Percentiles rank a stretch among this genome's conserved stretches.
phyloP scores from a whole-genome alignment of 2,888 invertebrate species.

The Salpingus planirostris region DNA sequence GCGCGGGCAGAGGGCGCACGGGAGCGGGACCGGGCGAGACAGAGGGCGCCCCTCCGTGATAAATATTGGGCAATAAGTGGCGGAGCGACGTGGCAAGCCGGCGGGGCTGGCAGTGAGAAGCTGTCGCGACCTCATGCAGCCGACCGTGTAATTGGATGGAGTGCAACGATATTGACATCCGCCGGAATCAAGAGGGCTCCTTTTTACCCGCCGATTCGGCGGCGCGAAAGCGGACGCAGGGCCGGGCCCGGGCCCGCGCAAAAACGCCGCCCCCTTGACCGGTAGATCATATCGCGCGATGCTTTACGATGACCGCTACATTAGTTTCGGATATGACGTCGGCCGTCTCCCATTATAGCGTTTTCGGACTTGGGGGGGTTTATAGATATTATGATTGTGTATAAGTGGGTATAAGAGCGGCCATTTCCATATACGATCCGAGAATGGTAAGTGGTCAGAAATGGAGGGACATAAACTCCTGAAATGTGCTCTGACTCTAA shows the following conservation, averaged over 20 bases:
- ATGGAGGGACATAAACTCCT: slow-evolving; percentile 31
- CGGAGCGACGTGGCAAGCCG: slow-evolving; percentile 33
- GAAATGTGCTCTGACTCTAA: slow-evolving; percentile 33
- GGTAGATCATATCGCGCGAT: slow-evolving; percentile 9
- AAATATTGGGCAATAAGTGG: slow-evolving; percentile 38
- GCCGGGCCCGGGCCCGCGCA: no score
- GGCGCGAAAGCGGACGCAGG: no score
- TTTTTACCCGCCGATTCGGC: slow-evolving; percentile 3
- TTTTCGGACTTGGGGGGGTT: no score
- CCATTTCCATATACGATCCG: slow-evolving; percentile 33
- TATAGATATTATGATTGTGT: no score
- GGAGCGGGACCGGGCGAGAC: slow-evolving; percentile 10
- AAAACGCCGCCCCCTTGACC: no score
- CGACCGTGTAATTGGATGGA: slow-evolving; percentile 41
- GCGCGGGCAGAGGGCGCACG: slow-evolving; percentile 16
- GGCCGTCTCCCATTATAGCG: slow-evolving; percentile 22
- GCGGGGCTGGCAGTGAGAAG: slow-evolving; percentile 35
- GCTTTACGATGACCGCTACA: slow-evolving; percentile 22
- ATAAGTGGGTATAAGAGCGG: slow-evolving; percentile 28
- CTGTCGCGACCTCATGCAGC: slow-evolving; percentile 40
- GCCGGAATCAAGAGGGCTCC: slow-evolving; percentile 12
- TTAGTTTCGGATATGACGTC: slow-evolving; percentile 20
- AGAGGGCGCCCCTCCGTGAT: slow-evolving; percentile 27
- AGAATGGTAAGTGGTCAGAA: slow-evolving; percentile 33
- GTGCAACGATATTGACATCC: slow-evolving; percentile 33